phyloP scores from a whole-genome alignment of 2,888 invertebrate species.

The Drosophila neonasuta region DNA sequence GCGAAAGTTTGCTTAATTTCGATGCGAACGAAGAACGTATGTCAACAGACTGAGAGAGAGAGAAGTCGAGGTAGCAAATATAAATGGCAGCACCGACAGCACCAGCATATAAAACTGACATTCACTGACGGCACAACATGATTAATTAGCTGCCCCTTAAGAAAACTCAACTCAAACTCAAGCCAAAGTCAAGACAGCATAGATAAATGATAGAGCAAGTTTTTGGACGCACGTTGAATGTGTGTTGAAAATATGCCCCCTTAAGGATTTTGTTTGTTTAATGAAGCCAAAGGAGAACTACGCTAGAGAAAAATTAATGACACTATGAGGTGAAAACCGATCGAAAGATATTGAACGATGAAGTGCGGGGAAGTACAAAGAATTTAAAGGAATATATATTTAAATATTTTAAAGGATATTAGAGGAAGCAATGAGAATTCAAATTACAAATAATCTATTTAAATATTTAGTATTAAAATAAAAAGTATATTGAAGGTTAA shows the following conservation, averaged over 20 bases:
- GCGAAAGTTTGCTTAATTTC: conserved; percentile 73
- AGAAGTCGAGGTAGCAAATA: conserved; percentile 39
- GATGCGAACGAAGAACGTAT: conserved; percentile 32
- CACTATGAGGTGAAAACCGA: neutral
- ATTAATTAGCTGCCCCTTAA: conserved; percentile 62
- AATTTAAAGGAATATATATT: too few relatives aligned
- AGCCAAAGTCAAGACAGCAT: conserved; percentile 4
- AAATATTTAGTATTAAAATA: too few relatives aligned
- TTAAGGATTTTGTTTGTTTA: conserved; percentile 35
- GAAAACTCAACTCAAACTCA: conserved; percentile 8
- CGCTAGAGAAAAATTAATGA: neutral
- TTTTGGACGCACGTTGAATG: neutral
- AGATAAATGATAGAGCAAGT: conserved; percentile 59
- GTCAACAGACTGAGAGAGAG: neutral
- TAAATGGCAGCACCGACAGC: conserved; percentile 74
- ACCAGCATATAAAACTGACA: conserved; percentile 78
- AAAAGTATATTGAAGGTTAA: too few relatives aligned
- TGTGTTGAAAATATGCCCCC: conserved; percentile 41
- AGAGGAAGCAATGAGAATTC: too few relatives aligned
- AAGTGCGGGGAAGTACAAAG: too few relatives aligned
- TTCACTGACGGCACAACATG: conserved; percentile 67
- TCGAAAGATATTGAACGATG: neutral
- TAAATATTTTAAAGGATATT: too few relatives aligned
- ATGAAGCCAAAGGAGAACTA: too few relatives aligned
- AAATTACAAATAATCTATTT: too few relatives aligned